phyloP scores from a whole-genome alignment of 2,113 vertebrate genomes.

The Nerophis ophidion region DNA sequence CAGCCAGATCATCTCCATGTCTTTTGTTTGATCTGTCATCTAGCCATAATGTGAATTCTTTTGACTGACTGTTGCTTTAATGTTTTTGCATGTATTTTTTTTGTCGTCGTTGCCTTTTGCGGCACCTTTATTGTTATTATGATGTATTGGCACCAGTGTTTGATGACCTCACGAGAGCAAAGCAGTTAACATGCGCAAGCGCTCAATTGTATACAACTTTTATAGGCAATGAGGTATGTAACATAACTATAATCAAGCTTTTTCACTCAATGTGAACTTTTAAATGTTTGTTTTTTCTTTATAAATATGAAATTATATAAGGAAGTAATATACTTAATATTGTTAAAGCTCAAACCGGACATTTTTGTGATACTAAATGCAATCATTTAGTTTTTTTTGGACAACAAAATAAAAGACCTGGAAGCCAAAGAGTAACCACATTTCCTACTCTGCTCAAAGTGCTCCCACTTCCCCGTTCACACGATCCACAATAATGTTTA shows the following conservation, averaged over 20 bases:
- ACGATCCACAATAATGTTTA: neutral
- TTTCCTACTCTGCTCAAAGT: neutral
- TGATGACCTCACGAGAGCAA: slow-evolving; percentile 4
- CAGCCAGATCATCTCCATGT: no score
- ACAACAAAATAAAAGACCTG: no score
- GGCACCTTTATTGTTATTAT: no score
- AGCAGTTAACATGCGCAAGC: slow-evolving; percentile 17
- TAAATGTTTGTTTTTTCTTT: slow-evolving; percentile 12
- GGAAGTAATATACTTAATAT: slow-evolving; percentile 14
- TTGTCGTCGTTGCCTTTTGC: neutral
- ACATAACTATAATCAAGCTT: slow-evolving; percentile 7
- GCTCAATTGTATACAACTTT: slow-evolving; percentile 38
- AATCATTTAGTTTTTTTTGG: no score
- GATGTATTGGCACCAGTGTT: slow-evolving; percentile 6
- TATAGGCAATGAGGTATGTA: slow-evolving; percentile 38
- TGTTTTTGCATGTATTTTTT: neutral
- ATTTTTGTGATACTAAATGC: neutral
- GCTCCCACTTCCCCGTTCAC: neutral
- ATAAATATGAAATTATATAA: slow-evolving; percentile 46
- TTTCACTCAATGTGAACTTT: slow-evolving; percentile 23
- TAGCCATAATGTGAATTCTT: no score
- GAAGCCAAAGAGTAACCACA: neutral
- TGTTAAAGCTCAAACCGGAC: neutral
- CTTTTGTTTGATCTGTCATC: no score
- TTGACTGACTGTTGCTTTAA: neutral